Conservation (phyloP, 2,113 vertebrate species). For the Delphinus delphis region DNA sequence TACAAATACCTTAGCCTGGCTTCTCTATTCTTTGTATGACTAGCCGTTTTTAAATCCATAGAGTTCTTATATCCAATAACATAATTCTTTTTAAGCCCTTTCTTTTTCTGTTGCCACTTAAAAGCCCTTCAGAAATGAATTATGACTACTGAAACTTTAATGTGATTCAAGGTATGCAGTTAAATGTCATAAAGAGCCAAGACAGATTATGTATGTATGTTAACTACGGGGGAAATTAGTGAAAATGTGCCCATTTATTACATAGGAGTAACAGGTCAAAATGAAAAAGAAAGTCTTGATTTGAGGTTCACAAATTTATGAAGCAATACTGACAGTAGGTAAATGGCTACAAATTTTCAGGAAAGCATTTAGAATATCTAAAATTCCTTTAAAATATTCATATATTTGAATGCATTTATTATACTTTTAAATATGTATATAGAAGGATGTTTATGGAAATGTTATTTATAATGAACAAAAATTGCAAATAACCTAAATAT, state of each 20-base stretch:
- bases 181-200: slow-evolving; percentile 11
- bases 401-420: slow-evolving; percentile 26
- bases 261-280: background rate
- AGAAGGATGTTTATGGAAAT: background rate
- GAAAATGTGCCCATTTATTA: background rate
- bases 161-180: background rate
- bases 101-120: slow-evolving; percentile 41
- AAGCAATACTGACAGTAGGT: background rate
- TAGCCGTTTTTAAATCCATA: slow-evolving; percentile 42
- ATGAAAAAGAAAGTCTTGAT: background rate
- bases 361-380: background rate
- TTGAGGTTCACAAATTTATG: slow-evolving; percentile 1
- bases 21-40: background rate
- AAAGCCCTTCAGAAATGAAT: slow-evolving; percentile 40
- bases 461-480: slow-evolving; percentile 46
- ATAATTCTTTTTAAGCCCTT: background rate
- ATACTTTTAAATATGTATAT: background rate
- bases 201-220: background rate
- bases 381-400: slow-evolving; percentile 31
- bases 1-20: background rate
- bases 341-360: slow-evolving; percentile 24
- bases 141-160: slow-evolving; percentile 16
- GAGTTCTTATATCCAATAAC: background rate
- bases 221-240: background rate
- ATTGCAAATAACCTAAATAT: background rate